Evolutionary conservation across 2,888 invertebrate species (phyloP).

Genomic region (Venustoraphidia nigricollis): DNA sequence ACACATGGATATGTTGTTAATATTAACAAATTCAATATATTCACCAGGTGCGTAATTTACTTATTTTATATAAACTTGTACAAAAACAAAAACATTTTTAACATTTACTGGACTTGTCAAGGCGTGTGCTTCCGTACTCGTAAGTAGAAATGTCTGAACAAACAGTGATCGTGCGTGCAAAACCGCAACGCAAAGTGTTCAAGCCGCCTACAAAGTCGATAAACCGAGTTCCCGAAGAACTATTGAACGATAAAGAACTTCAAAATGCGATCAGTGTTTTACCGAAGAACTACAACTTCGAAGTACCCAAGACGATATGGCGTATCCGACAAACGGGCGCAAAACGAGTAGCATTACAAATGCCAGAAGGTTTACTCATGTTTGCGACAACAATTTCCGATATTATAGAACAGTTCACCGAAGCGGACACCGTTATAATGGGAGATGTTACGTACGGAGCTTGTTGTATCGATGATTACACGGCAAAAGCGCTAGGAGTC

Average conservation of each 20-base stretch:
- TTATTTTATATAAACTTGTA: too few relatives aligned
- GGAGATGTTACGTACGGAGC: conserved; percentile 99
- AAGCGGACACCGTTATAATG: conserved; percentile 88
- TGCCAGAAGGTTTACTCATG: conserved; percentile 91
- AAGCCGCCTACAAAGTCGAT: conserved; percentile 52
- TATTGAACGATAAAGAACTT: conserved; percentile 57
- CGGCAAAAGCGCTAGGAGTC: conserved; percentile 77
- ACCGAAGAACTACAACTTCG: conserved; percentile 94
- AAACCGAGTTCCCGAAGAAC: conserved; percentile 67
- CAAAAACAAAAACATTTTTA: too few relatives aligned
- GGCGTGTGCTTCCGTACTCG: too few relatives aligned
- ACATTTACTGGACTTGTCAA: too few relatives aligned
- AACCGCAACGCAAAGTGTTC: conserved; percentile 64
- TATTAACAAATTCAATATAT: too few relatives aligned
- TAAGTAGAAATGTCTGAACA: conserved; percentile 15
- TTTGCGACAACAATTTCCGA: conserved; percentile 88
- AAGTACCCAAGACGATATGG: conserved; percentile 96
- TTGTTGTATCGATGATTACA: conserved; percentile 95
- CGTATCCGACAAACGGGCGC: conserved; percentile 70
- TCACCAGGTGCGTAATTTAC: too few relatives aligned
- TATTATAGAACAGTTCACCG: conserved; percentile 78
- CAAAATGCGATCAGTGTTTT: conserved; percentile 57
- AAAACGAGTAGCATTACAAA: conserved; percentile 83
- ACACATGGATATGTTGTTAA: too few relatives aligned
- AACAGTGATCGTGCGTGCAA: conserved; percentile 57